These are phyloP conservation scores for Euura lappo DNA, from an alignment of 1,140 invertebrate genomes.

Conservation along the genomic window DNA sequence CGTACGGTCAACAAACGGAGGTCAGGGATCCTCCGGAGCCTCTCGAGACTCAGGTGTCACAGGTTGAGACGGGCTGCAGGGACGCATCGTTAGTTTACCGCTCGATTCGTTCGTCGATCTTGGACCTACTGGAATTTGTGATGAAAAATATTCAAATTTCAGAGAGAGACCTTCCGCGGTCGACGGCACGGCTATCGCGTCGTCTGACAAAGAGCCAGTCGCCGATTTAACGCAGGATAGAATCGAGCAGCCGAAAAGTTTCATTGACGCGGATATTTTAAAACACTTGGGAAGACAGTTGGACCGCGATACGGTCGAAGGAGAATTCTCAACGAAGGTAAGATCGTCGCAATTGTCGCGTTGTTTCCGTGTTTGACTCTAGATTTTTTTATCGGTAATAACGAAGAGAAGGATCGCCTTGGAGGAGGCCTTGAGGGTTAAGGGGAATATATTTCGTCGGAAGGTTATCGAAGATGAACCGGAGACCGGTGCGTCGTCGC, in stretches of 20 bases:
- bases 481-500: conserved; percentile 48
- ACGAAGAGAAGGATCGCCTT: conserved; percentile 64
- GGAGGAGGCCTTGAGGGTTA: conserved; percentile 67
- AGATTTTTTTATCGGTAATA: too few relatives aligned
- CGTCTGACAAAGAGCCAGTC: conserved; percentile 33
- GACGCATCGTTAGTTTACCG: conserved; percentile 43
- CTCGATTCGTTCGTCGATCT: neutral
- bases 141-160: conserved; percentile 10
- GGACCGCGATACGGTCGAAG: conserved; percentile 70
- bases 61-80: conserved; percentile 43
- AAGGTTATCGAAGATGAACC: neutral
- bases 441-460: conserved; percentile 35
- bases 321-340: conserved; percentile 72
- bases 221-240: conserved; percentile 22
- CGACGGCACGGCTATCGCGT: neutral
- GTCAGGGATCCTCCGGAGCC: conserved; percentile 55
- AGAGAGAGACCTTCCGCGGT: conserved; percentile 24
- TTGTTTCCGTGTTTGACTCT: too few relatives aligned
- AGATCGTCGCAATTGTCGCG: neutral
- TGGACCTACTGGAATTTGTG: neutral
- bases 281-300: conserved; percentile 71
- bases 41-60: conserved; percentile 52
- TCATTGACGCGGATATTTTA: conserved; percentile 68
- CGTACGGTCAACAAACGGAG: conserved; percentile 53
- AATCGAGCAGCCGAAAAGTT: conserved; percentile 43